phyloP scores from a whole-genome alignment of 1,140 invertebrate species.

The Teleopsis dalmanni region DNA sequence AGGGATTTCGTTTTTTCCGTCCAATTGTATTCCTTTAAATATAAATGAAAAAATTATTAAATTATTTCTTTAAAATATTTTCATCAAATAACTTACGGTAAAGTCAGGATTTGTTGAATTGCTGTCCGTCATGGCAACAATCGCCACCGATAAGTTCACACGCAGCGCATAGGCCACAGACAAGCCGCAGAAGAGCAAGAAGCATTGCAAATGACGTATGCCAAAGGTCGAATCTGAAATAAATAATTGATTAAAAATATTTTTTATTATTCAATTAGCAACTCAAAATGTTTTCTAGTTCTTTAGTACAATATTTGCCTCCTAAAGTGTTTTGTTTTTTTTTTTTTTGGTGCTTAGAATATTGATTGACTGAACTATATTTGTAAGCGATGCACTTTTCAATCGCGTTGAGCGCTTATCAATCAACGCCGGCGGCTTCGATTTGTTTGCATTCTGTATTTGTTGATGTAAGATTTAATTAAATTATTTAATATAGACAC shows the following conservation, averaged over 20 bases:
- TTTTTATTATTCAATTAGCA: not conserved
- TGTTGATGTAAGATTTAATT: too few species aligned
- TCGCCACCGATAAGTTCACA: slow-evolving; percentile 61
- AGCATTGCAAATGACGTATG: slow-evolving; percentile 57
- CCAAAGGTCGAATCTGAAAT: slow-evolving; percentile 47
- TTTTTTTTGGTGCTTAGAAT: not conserved
- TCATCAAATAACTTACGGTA: slow-evolving; percentile 25
- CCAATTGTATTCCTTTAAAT: slow-evolving; percentile 50
- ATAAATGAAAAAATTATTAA: slow-evolving; percentile 17
- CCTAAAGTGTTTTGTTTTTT: slow-evolving; percentile 3
- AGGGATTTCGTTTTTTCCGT: slow-evolving; percentile 46
- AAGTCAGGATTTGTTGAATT: slow-evolving; percentile 26
- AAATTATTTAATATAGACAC: too few species aligned
- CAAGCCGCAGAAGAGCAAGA: slow-evolving; percentile 56
- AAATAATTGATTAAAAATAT: not conserved
- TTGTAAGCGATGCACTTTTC: too few species aligned
- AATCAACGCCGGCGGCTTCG: too few species aligned
- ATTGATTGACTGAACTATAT: not conserved
- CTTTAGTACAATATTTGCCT: not conserved
- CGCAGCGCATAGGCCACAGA: slow-evolving; percentile 55
- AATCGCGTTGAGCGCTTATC: too few species aligned
- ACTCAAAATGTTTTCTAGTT: not conserved
- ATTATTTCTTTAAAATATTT: not conserved
- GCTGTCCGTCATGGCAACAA: slow-evolving; percentile 44
- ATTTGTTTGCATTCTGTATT: too few species aligned